Percentiles rank a stretch among this genome's conserved stretches.
Conservation (phyloP, 2,888 invertebrate genomes). For the Mechanitis messenoides region DNA sequence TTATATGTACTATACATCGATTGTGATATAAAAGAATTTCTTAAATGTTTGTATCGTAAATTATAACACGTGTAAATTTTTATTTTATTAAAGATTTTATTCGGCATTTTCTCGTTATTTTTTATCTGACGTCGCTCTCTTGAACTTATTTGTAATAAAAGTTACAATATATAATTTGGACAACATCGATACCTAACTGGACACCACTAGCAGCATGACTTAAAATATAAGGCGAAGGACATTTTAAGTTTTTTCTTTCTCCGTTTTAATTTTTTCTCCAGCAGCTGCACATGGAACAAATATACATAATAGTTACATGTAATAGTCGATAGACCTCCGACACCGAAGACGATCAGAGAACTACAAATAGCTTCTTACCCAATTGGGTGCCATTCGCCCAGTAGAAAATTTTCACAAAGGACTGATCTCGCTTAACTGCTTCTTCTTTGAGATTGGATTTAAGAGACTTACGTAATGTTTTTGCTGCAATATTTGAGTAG, state of each 20-base stretch:
- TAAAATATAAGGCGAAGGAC: neutral
- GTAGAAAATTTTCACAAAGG: constrained; percentile 83
- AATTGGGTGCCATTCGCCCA: constrained; percentile 90
- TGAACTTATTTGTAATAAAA: neutral
- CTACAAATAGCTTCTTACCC: constrained; percentile 69
- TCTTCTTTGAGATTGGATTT: constrained; percentile 83
- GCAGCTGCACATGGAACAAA: constrained; percentile 36
- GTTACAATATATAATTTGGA: no score
- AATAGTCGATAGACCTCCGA: no score
- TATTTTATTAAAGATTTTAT: constrained; percentile 7
- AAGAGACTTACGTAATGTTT: constrained; percentile 84
- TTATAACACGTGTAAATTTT: neutral
- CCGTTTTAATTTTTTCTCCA: constrained; percentile 39
- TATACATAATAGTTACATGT: neutral
- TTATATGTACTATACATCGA: neutral
- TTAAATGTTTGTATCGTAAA: neutral
- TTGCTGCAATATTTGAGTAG: constrained; percentile 94
- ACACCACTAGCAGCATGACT: no score
- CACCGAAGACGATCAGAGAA: no score
- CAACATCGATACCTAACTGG: no score
- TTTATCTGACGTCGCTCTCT: neutral
- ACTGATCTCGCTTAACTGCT: constrained; percentile 84
- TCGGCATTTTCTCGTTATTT: neutral
- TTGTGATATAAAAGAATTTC: constrained; percentile 5
- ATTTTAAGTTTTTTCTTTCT: constrained; percentile 29